phyloP scores from a whole-genome alignment of 2,888 invertebrate genomes.

The Xanthia togata region DNA sequence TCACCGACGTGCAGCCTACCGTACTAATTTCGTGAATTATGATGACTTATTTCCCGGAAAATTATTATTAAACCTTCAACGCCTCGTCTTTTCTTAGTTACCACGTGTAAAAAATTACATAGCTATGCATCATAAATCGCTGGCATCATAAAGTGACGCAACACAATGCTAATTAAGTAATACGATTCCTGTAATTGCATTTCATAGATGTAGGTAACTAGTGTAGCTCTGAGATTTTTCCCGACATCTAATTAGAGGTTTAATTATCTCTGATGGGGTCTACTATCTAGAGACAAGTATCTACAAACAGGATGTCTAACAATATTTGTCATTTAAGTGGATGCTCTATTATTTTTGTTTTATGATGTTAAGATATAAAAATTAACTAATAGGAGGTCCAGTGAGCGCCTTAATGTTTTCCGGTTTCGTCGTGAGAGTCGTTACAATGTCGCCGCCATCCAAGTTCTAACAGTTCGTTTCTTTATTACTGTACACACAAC shows the following conservation, averaged over 20 bases:
- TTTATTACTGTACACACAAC: conserved; percentile 69
- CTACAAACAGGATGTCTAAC: conserved; percentile 58
- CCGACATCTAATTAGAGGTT: conserved; percentile 47
- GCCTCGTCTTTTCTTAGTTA: conserved; percentile 3
- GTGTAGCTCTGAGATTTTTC: conserved; percentile 44
- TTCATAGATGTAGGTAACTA: conserved; percentile 51
- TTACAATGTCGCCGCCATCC: conserved; percentile 66
- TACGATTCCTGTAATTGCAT: conserved; percentile 51
- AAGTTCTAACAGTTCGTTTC: conserved; percentile 65
- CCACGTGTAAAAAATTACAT: conserved; percentile 3
- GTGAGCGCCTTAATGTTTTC: conserved; percentile 71
- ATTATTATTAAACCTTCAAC: conserved; percentile 12
- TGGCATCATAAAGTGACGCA: conserved; percentile 32
- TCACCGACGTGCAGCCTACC: not conserved
- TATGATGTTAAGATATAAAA: conserved; percentile 59
- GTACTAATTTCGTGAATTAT: not conserved
- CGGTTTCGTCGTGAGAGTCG: conserved; percentile 69
- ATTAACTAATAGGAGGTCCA: conserved; percentile 60
- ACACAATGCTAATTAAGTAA: conserved; percentile 49
- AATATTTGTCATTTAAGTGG: conserved; percentile 59
- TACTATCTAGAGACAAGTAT: conserved; percentile 42
- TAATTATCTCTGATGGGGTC: conserved; percentile 47
- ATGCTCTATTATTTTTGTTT: conserved; percentile 55
- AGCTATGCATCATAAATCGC: conserved; percentile 27
- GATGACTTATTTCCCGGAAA: conserved; percentile 3